Evolutionary conservation across 2,888 invertebrate species (phyloP).

Genomic region (Spodoptera littoralis): DNA sequence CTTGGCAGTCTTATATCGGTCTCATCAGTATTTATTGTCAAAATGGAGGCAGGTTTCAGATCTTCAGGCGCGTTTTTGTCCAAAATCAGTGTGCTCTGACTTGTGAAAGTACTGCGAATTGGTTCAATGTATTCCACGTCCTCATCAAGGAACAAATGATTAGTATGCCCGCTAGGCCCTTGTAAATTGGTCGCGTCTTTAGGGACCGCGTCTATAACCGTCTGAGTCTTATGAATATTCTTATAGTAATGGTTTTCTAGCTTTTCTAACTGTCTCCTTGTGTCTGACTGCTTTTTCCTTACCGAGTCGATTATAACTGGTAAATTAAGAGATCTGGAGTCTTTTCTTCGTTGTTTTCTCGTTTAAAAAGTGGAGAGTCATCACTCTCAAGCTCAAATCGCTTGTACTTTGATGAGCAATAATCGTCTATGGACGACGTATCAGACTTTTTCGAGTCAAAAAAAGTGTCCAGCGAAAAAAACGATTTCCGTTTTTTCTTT

Average conservation of each 20-base stretch:
- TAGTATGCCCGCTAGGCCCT: slow-evolving; percentile 81
- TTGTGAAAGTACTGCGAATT: slow-evolving; percentile 84
- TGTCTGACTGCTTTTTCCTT: slow-evolving; percentile 82
- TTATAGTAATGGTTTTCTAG: slow-evolving; percentile 85
- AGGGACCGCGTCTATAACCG: slow-evolving; percentile 83
- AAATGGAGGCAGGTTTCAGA: slow-evolving; percentile 75
- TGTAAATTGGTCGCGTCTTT: slow-evolving; percentile 83
- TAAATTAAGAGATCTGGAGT: slow-evolving; percentile 84
- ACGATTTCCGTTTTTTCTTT: slow-evolving; percentile 86
- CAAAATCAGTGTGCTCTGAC: slow-evolving; percentile 84
- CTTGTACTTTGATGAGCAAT: slow-evolving; percentile 86
- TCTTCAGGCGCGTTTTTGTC: slow-evolving; percentile 76
- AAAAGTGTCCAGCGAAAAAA: slow-evolving; percentile 87
- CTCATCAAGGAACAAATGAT: slow-evolving; percentile 80
- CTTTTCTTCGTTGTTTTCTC: slow-evolving; percentile 74
- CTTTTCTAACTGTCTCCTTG: slow-evolving; percentile 84
- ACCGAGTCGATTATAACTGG: slow-evolving; percentile 85
- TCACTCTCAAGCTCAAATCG: slow-evolving; percentile 86
- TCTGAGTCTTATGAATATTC: slow-evolving; percentile 77
- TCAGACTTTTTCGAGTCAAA: slow-evolving; percentile 86
- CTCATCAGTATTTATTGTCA: slow-evolving; percentile 83
- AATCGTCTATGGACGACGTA: slow-evolving; percentile 85
- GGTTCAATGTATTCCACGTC: slow-evolving; percentile 87
- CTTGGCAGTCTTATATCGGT: slow-evolving; percentile 84
- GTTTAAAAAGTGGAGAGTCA: slow-evolving; percentile 83